Evolutionary conservation across 2,113 vertebrate species (phyloP), one percentile per base, ranked within the genome.

Genomic region (Symphodus melops): DNA sequence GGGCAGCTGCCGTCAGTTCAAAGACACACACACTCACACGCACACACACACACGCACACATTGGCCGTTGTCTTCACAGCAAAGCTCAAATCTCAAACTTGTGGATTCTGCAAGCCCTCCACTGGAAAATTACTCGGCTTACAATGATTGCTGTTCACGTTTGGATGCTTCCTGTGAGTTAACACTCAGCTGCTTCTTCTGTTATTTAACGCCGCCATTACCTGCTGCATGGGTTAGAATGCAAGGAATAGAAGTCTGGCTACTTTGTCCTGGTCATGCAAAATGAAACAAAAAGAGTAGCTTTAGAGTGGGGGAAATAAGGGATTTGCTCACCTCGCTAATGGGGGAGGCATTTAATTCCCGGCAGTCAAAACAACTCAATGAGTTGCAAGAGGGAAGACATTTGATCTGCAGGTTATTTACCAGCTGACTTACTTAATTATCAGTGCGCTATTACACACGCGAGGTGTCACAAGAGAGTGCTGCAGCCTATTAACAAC

Each of bases 1-100:
- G 91, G 88, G 77, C 88, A 71, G 44, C 58, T 64, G 49, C 41
- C 71, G 21, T 86, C 84, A 56, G 46, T 77, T 80, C 79, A 88
- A 83, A 86, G 82, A 65, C 77, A 44, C 54, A 39, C 62, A 41
- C 57, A 64, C 54, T 36, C 62, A 41, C 57, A 64, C 68, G 37
- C 57, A 64, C 71, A 65, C 77, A 44, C 54, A 39, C 62, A 41
- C 57, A 64, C 65, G 12, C 62, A 41, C 57, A 64, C 65, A 10
- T 59, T 39, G 77, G 57, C 52, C 28, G 46, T 52, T 68, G 70
- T 86, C 75, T 72, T 65, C 19, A 12, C 71, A 49, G 62, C 48
- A 9, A 67, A 67, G 68, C 80, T 64, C 54, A 41, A 41, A 39
- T 36, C 42, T 53, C 4, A 52, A 41, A 5, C 57, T 63, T 55